phyloP scores from a whole-genome alignment of 1,140 invertebrate species.

The Cherax destructor region DNA sequence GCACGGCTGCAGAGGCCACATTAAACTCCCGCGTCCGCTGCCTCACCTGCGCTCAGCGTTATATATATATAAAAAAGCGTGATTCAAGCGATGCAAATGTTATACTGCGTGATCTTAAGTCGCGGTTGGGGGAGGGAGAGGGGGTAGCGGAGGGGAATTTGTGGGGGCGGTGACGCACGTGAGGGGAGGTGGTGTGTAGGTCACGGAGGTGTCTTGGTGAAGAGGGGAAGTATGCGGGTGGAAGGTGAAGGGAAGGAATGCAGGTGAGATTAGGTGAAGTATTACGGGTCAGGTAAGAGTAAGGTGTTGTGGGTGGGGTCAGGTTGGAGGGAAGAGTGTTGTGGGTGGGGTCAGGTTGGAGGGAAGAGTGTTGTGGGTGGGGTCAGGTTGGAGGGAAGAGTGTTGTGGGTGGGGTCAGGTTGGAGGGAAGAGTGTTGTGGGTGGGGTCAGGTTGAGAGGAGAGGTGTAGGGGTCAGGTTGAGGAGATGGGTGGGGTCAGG shows the following conservation, averaged over 20 bases:
- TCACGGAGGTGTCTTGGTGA: no score
- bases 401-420: no score
- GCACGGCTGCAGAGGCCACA: neutral
- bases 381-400: no score
- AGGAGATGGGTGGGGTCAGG: no score
- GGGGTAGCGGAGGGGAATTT: neutral
- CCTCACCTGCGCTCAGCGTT: neutral
- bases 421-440: no score
- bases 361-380: no score
- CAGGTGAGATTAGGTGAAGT: no score
- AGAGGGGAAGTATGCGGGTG: neutral
- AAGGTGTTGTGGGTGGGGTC: no score
- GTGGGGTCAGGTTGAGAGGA: no score
- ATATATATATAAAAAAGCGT: neutral
- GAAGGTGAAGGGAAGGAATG: neutral
- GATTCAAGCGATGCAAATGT: neutral
- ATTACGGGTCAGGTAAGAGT: no score
- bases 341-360: neutral
- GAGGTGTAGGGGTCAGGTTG: no score
- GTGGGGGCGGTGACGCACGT: neutral
- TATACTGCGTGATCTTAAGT: no score
- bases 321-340: neutral
- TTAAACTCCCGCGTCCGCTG: neutral
- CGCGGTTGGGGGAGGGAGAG: neutral
- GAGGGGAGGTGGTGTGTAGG: neutral